These are phyloP conservation scores for Hydrolagus affinis DNA, from an alignment of 2,113 vertebrate genomes.

Conservation along the genomic window DNA sequence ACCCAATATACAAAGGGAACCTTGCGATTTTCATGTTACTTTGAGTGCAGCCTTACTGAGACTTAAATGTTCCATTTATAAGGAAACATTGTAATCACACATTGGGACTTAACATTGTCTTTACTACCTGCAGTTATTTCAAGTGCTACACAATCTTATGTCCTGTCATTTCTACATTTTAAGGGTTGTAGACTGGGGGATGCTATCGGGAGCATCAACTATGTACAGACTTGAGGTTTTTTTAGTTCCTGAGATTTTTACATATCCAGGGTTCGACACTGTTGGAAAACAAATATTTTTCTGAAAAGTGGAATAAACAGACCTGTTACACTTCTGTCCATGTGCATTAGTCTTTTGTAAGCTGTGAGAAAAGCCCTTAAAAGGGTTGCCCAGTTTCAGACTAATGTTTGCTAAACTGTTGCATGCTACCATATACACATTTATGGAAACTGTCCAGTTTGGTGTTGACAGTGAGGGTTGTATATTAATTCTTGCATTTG, in stretches of 20 bases:
- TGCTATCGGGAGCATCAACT: background rate
- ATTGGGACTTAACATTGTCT: background rate
- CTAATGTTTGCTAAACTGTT: background rate
- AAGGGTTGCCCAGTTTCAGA: conserved; percentile 27
- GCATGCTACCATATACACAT: too few species aligned
- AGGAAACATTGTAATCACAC: too few species aligned
- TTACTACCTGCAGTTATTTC: background rate
- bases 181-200: background rate
- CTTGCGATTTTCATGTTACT: too few species aligned
- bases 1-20: too few species aligned
- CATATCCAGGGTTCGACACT: conserved; percentile 26
- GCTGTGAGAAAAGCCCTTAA: conserved; percentile 12
- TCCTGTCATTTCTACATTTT: conserved; percentile 8
- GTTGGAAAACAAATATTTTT: conserved; percentile 25
- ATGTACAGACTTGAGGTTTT: conserved; percentile 4
- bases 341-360: conserved; percentile 32
- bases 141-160: background rate
- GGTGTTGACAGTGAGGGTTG: too few species aligned
- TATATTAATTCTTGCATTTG: too few species aligned
- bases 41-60: background rate
- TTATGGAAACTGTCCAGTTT: too few species aligned
- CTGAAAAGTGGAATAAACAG: conserved; percentile 30
- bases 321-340: conserved; percentile 2
- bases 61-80: background rate
- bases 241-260: conserved; percentile 25